These are phyloP conservation scores for Polydesmus complanatus DNA, from an alignment of 2,888 invertebrate genomes.

Conservation along the genomic window DNA sequence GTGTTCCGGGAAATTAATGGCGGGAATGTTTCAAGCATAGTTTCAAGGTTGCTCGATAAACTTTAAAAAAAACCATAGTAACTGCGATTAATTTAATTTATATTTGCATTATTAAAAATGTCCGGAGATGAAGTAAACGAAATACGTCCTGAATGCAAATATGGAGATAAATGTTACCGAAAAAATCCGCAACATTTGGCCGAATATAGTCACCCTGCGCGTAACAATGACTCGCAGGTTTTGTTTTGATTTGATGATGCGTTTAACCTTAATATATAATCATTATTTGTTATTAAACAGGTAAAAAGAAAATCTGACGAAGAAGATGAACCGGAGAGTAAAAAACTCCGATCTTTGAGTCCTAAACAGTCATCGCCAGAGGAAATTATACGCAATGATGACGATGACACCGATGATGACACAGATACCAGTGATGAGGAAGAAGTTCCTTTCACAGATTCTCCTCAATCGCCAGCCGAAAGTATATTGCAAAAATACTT, in stretches of 20 bases:
- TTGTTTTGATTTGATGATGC: background rate
- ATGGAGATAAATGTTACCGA: constrained; percentile 65
- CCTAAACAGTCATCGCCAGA: constrained; percentile 7
- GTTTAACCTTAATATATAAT: background rate
- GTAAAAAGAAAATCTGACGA: background rate
- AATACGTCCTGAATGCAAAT: constrained; percentile 44
- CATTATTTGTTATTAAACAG: background rate
- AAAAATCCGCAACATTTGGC: constrained; percentile 57
- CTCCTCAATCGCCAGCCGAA: constrained; percentile 36
- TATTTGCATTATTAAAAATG: no score
- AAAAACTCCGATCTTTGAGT: constrained; percentile 15
- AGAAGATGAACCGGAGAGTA: constrained; percentile 15
- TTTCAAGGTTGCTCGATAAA: no score
- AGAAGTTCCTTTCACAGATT: constrained; percentile 26
- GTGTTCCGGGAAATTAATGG: no score
- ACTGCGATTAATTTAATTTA: no score
- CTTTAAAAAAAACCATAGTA: no score
- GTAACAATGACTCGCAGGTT: background rate
- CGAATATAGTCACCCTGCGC: constrained; percentile 57
- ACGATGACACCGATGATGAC: constrained; percentile 27
- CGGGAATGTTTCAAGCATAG: no score
- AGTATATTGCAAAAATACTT: constrained; percentile 60
- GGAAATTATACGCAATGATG: no score
- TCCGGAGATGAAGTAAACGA: no score
- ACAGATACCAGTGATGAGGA: background rate